Conservation (phyloP, 2,113 vertebrate species). For the Microtus ochrogaster region DNA sequence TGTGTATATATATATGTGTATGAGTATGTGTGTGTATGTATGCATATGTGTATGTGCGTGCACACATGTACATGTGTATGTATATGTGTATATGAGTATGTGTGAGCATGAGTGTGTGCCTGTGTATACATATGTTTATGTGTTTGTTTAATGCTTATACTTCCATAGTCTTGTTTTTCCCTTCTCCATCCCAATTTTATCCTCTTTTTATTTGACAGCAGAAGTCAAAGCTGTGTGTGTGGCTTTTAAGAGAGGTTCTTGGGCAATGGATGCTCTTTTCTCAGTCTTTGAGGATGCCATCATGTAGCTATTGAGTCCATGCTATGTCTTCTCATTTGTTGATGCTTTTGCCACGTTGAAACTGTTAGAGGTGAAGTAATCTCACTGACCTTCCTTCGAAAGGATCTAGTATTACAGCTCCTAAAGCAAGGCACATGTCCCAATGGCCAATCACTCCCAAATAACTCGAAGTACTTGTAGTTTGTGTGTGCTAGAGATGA, state of each 20-base stretch:
- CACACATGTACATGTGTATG: no score
- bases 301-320: background rate
- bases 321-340: conserved; percentile 68
- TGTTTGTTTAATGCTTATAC: background rate
- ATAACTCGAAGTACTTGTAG: conserved; percentile 79
- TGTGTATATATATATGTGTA: no score
- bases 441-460: conserved; percentile 79
- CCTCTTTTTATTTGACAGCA: conserved; percentile 48
- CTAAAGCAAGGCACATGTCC: conserved; percentile 79
- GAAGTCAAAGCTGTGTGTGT: background rate
- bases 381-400: conserved; percentile 68
- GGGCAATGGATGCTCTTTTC: conserved; percentile 26
- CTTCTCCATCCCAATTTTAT: background rate
- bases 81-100: background rate
- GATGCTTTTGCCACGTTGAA: conserved; percentile 74
- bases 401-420: conserved; percentile 74
- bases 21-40: no score
- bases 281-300: conserved; percentile 47
- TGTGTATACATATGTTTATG: background rate
- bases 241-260: background rate
- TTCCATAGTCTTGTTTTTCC: background rate
- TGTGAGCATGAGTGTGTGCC: background rate
- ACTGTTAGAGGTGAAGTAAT: conserved; percentile 74
- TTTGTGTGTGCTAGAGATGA: conserved; percentile 80
- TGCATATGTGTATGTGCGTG: no score